Conservation (phyloP, 2,797 vertebrate species). For the Micropoecilia bifurca region DNA sequence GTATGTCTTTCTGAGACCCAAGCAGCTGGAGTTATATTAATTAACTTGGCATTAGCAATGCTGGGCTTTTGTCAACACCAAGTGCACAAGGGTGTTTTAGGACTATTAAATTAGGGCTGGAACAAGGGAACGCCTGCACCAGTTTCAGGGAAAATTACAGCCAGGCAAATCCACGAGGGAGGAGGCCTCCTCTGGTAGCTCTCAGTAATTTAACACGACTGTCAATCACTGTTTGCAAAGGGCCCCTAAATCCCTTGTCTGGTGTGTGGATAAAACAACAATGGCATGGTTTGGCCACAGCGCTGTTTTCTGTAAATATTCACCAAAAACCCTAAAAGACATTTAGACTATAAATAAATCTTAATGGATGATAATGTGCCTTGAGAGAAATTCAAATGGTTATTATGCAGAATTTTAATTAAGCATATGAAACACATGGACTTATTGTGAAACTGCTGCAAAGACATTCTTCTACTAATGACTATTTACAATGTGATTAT, state of each 20-base stretch:
- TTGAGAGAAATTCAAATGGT: conserved; percentile 21
- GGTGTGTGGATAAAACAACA: conserved; percentile 63
- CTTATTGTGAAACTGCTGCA: conserved; percentile 23
- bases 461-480: conserved; percentile 16
- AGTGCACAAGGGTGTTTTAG: conserved; percentile 70
- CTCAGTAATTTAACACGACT: conserved; percentile 77
- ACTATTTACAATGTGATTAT: conserved; percentile 17
- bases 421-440: background rate
- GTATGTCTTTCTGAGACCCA: conserved; percentile 55
- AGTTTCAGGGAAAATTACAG: conserved; percentile 76
- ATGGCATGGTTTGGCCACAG: conserved; percentile 44
- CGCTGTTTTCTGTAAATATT: conserved; percentile 47
- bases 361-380: conserved; percentile 28
- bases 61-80: conserved; percentile 71
- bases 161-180: conserved; percentile 59
- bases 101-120: conserved; percentile 73
- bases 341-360: conserved; percentile 35
- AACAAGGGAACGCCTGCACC: conserved; percentile 64
- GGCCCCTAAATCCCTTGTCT: conserved; percentile 63
- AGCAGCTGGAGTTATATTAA: conserved; percentile 83
- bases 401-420: conserved; percentile 10
- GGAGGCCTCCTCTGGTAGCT: conserved; percentile 66
- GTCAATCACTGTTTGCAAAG: conserved; percentile 78
- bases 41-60: conserved; percentile 82
- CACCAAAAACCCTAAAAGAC: conserved; percentile 38